Evolutionary conservation across 1,140 invertebrate species (phyloP), one percentile per base, ranked within the genome.

Genomic region (Ylistrum balloti): DNA sequence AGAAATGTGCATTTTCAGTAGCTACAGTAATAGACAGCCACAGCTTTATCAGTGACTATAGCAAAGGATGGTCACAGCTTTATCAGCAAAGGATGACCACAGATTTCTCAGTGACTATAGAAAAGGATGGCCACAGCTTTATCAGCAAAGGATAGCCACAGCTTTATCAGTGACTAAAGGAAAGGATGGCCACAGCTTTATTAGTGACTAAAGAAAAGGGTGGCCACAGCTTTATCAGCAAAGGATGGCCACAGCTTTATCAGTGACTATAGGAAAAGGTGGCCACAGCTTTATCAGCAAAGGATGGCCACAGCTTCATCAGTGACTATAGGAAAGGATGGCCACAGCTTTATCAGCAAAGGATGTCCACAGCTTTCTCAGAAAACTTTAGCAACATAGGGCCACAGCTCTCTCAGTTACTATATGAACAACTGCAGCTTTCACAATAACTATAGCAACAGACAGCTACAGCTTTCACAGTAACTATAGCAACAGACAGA

Each of bases 1-100:
- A 28, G 56, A 74, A 74, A 74, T 74, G 56, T 74, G 56, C 56
- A 74, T 74, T 74, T n/a, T 74, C 56, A 74, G 56, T 74, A 74
- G 28, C 56, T 74, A 74, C 28, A 74, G 56, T n/a, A 74, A 74
- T n/a, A 74, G 56, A 74, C 17, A 74, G 22, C n/a, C 56, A 28
- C 56, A 74, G 13, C 20, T 13, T 28, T 17, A 28, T 74, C 56
- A 74, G 56, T 74, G 28, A 74, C 56, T 74, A 74, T 74, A 74
- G 56, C 56, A 74, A 74, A 22, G 28, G 56, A 74, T 28, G 28
- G 22, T 11, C 56, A 28, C 56, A 74, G 13, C 20, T 13, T 28
- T 17, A 28, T 13, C 56, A 74, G 20, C 28, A 74, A n/a, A n/a
- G n/a, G n/a, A n/a, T n/a, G n/a, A n/a, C n/a, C n/a, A n/a, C n/a